These are phyloP conservation scores for Luffia ferchaultella DNA, from an alignment of 2,888 invertebrate species.

Conservation along the genomic window DNA sequence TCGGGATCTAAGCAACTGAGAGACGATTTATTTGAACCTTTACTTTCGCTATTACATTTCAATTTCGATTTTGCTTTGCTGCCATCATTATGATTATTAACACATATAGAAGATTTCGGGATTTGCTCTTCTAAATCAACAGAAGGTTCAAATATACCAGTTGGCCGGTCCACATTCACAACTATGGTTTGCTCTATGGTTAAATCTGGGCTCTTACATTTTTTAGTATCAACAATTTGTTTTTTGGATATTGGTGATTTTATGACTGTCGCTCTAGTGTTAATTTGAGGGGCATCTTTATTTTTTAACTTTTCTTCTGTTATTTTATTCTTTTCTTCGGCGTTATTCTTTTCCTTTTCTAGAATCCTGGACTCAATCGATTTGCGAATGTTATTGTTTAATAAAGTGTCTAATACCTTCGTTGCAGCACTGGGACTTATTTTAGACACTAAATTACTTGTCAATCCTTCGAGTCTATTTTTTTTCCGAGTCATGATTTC, in stretches of 20 bases:
- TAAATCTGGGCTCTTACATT: constrained; percentile 34
- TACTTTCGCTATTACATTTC: constrained; percentile 30
- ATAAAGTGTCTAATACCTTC: constrained; percentile 56
- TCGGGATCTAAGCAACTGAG: constrained; percentile 45
- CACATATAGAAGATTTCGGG: constrained; percentile 63
- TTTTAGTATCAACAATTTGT: constrained; percentile 53
- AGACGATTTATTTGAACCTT: constrained; percentile 22
- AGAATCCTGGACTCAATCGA: constrained; percentile 57
- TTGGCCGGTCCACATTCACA: constrained; percentile 63
- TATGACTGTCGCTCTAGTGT: constrained; percentile 62
- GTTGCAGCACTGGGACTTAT: constrained; percentile 63
- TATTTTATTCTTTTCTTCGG: constrained; percentile 27
- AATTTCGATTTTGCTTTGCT: constrained; percentile 43
- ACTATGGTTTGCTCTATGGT: constrained; percentile 30
- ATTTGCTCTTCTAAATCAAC: constrained; percentile 73
- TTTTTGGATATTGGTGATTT: constrained; percentile 65
- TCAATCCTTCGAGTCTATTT: constrained; percentile 68
- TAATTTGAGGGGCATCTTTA: constrained; percentile 39
- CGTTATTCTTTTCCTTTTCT: constrained; percentile 44
- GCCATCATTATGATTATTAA: constrained; percentile 39
- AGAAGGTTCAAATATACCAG: constrained; percentile 76
- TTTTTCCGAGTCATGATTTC: constrained; percentile 71
- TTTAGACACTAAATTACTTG: constrained; percentile 68
- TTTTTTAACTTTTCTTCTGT: constrained; percentile 38
- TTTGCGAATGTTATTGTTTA: constrained; percentile 58